Base-by-base conservation (phyloP, 2,113 vertebrate genomes). In the Pampusana beccarii region DNA sequence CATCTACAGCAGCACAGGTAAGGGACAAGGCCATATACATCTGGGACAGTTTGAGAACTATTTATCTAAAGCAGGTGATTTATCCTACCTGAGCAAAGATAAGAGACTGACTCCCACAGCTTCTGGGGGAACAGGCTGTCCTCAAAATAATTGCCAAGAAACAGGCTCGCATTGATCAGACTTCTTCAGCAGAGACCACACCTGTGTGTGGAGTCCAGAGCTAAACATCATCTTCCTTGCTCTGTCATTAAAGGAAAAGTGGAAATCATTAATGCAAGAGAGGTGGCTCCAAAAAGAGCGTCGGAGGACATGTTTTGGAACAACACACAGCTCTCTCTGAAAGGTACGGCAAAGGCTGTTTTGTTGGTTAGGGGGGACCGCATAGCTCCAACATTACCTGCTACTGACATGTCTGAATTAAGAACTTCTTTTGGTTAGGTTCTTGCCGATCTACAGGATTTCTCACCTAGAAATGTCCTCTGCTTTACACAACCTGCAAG, bases 211-310 rank as follows among this genome's bases (percentile, higher is more conserved):
- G 58, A 65, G 60, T 40, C 36, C 50, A 50, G 69, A 89, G 53
- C 44, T 86, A 92, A 97, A 84, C 33, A 28, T 73, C 24, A 26
- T 70, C 65, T 78, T 69, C 77, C 53, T 88, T 94, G 42, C 48
- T 69, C 77, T 95, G 72, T 96, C 54, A 29, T 94, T 96, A 57
- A 97, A 99, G 99, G 98, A 26, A 98, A 90, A 95, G 98, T 97
- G 58, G 99, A 99, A 93, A 97, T 98, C 88, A 99, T 99, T 81
- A 98, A 99, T 54, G 99, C 99, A n/a, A 98, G 99, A 42, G 99
- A 99, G 93, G 98, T 95, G 10, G 99, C 99, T 14, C 99, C 99
- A 8, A 89, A 29, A 54, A 88, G 38, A 0, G 98, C 99, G n/a
- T 90, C 93, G 0, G 2, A 90, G 67, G 36, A 62, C 92, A 99